Percentiles rank a stretch among this genome's conserved stretches.
phyloP scores from a whole-genome alignment of 2,888 invertebrate genomes.

The Pandemis cinnamomeana region DNA sequence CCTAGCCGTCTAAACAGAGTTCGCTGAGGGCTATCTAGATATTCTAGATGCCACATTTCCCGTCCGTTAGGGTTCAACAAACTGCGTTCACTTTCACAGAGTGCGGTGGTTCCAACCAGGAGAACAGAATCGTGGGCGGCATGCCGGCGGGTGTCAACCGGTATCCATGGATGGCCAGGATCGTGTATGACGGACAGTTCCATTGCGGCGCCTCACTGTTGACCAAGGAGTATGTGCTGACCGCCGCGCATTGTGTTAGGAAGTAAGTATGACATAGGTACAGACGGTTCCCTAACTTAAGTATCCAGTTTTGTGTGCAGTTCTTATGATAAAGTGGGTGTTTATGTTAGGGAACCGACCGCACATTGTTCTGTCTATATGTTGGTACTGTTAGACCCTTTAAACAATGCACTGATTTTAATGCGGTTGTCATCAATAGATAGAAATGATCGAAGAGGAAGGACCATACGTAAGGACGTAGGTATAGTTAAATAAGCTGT shows the following conservation, averaged over 20 bases:
- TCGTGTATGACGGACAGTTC: slow-evolving; percentile 94
- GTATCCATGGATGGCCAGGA: slow-evolving; percentile 94
- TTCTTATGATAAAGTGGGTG: too few relatives aligned
- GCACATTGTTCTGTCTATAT: too few relatives aligned
- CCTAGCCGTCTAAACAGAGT: neutral
- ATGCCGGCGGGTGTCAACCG: slow-evolving; percentile 91
- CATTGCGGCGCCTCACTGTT: slow-evolving; percentile 94
- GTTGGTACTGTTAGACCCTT: too few relatives aligned
- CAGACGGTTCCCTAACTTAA: neutral
- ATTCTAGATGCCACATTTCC: slow-evolving; percentile 14
- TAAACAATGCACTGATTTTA: too few relatives aligned
- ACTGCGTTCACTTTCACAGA: slow-evolving; percentile 82
- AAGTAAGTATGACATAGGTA: slow-evolving; percentile 74
- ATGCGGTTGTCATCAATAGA: too few relatives aligned
- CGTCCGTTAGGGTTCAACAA: slow-evolving; percentile 55
- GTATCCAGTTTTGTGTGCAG: too few relatives aligned
- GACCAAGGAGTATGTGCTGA: slow-evolving; percentile 92
- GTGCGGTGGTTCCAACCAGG: slow-evolving; percentile 93
- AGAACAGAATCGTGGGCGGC: slow-evolving; percentile 94
- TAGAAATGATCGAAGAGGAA: too few relatives aligned
- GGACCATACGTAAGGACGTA: too few relatives aligned
- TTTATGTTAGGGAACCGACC: too few relatives aligned
- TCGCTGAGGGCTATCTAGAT: slow-evolving; percentile 29
- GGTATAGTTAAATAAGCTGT: too few relatives aligned
- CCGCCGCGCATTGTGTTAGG: slow-evolving; percentile 94